Base-by-base conservation (phyloP, 2,797 vertebrate species). In the Garrulus glandarius region DNA sequence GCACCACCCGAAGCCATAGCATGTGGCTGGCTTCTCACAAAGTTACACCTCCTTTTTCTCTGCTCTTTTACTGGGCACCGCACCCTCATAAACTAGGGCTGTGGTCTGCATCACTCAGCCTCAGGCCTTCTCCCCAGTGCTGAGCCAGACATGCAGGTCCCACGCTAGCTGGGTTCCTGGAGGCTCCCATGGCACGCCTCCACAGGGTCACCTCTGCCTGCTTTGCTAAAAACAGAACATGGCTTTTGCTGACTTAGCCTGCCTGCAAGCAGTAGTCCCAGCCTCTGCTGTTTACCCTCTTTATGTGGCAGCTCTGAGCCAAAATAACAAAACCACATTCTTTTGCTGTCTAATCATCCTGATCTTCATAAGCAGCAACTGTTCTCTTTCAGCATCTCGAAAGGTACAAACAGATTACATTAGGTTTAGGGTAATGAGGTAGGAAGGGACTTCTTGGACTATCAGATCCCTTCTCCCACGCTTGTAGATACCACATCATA, bases 251-350 rank as follows among this genome's bases (percentile, higher is more conserved):
- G 81, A 89, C 43, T 75, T 63, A 67, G 21, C 65, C 74, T 79
- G 43, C 67, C 84, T 61, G 24, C 53, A 56, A 81, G 74, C 4
- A 0, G 46, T 43, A 82, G 63, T 70, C 76, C 36, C 80, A 84
- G 74, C 61, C 67, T 65, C 63, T 84, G 61, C 93, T 82, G 59
- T 77, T 91, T 82, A 55, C 29, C 36, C 12, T 79, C 74, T 84
- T 79, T 15, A 46, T 69, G 77, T 30, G 59, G 75, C 67, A 91
- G 59, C 89, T 89, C 61, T 75, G 49, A 91, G 78, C 41, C 81
- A 82, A 91, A 94, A 94, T 55, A 95, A n/a, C 39, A 82, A 94
- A 87, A 63, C 81, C 91, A 44, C 84, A 76, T 93, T 94, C 59
- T 81, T 91, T 76, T 91, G 81, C 86, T 91, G 52, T 87, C 74